phyloP scores from a whole-genome alignment of 2,888 invertebrate species.

The Eubasilissa splendida region DNA sequence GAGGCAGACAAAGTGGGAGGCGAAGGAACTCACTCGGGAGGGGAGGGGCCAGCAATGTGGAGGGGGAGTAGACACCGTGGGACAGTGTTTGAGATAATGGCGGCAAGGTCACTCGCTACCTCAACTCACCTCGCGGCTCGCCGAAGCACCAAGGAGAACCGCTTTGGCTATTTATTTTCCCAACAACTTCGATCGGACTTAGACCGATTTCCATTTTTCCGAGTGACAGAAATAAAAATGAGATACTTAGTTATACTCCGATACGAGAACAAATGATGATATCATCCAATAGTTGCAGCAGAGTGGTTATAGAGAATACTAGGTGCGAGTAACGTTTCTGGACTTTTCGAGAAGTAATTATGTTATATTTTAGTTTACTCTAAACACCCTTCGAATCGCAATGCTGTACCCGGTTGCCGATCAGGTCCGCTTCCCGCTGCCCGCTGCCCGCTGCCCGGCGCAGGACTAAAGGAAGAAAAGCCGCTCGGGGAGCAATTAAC shows the following conservation, averaged over 20 bases:
- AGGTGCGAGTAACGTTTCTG: background rate
- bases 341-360: background rate
- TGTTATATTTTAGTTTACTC: too few species aligned
- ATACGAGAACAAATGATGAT: background rate
- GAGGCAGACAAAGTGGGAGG: constrained; percentile 24
- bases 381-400: constrained; percentile 12
- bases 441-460: background rate
- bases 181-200: constrained; percentile 36
- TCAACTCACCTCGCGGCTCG: constrained; percentile 27
- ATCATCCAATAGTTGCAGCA: background rate
- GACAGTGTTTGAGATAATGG: constrained; percentile 37
- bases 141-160: constrained; percentile 38
- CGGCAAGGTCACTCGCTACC: constrained; percentile 43
- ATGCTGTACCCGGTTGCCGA: background rate
- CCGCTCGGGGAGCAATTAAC: constrained; percentile 26
- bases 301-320: background rate
- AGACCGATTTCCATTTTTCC: constrained; percentile 37
- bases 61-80: constrained; percentile 44
- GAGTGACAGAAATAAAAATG: constrained; percentile 31
- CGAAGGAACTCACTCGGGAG: constrained; percentile 14
- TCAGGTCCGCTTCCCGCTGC: background rate
- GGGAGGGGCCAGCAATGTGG: background rate
- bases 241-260: constrained; percentile 5
- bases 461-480: constrained; percentile 17
- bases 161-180: constrained; percentile 40